Evolutionary conservation across 2,888 invertebrate species (phyloP).

Genomic region (Nineta flava): DNA sequence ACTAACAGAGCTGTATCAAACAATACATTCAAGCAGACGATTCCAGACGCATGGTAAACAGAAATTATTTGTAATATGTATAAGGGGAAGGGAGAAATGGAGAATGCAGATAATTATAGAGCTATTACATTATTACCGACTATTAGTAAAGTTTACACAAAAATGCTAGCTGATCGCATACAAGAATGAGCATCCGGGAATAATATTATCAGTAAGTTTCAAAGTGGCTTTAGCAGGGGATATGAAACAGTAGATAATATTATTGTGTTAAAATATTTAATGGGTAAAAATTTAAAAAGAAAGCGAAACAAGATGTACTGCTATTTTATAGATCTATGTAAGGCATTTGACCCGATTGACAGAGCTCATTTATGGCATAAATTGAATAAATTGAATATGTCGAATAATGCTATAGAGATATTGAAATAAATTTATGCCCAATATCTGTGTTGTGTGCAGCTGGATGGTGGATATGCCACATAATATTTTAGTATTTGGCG

Average conservation of each 20-base stretch:
- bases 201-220: neutral
- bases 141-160: neutral
- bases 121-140: conserved; percentile 12
- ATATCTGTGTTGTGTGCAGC: too few relatives aligned
- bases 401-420: too few relatives aligned
- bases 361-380: too few relatives aligned
- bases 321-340: neutral
- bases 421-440: too few relatives aligned
- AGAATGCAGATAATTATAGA: conserved; percentile 14
- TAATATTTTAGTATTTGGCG: too few relatives aligned
- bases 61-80: neutral
- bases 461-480: too few relatives aligned
- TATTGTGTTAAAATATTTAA: neutral
- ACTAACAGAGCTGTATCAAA: too few relatives aligned
- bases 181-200: neutral
- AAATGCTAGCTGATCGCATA: too few relatives aligned
- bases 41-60: neutral
- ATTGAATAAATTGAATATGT: too few relatives aligned
- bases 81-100: conserved; percentile 4
- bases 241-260: neutral
- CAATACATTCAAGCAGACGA: too few relatives aligned
- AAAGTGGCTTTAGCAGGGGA: neutral
- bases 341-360: neutral
- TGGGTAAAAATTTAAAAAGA: neutral
- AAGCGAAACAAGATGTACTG: neutral